phyloP scores from a whole-genome alignment of 2,797 vertebrate genomes.

The Crax fasciolata region DNA sequence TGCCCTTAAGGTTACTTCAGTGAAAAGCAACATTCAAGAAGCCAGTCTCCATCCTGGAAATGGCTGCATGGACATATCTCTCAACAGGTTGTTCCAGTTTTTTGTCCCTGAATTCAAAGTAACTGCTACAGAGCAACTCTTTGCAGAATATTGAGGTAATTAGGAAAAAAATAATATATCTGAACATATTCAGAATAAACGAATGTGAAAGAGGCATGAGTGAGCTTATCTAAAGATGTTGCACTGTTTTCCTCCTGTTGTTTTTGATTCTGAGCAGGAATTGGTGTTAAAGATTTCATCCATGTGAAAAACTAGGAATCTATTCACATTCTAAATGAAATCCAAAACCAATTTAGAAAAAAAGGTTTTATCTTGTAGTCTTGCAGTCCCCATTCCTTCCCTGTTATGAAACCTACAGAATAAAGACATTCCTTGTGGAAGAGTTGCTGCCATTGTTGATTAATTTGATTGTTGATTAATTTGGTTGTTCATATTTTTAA shows the following conservation, averaged over 20 bases:
- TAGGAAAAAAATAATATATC: not conserved
- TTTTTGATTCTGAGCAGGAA: not conserved
- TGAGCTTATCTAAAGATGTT: not conserved
- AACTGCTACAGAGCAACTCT: not conserved
- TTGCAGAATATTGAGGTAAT: not conserved
- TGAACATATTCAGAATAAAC: not conserved
- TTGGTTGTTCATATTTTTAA: not conserved
- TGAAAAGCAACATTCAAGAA: not conserved
- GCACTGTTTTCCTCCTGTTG: not conserved
- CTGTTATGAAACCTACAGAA: not conserved
- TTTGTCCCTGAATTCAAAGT: not conserved
- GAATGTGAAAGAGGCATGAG: not conserved
- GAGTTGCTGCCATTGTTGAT: not conserved
- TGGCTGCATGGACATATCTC: not conserved
- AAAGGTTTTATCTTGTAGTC: not conserved
- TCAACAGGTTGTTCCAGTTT: not conserved
- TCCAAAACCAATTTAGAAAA: not conserved
- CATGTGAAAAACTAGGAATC: not conserved
- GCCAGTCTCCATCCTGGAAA: not conserved
- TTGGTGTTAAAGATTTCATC: not conserved
- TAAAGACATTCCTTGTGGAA: not conserved
- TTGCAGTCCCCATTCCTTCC: not conserved
- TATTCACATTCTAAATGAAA: not conserved
- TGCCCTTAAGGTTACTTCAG: slow-evolving; percentile 8
- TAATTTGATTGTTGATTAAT: not conserved